A percentile compares a stretch with the other conserved stretches of the same genome.
These are phyloP conservation scores for Cynopterus sphinx DNA, from an alignment of 2,797 vertebrate species.

Conservation along the genomic window DNA sequence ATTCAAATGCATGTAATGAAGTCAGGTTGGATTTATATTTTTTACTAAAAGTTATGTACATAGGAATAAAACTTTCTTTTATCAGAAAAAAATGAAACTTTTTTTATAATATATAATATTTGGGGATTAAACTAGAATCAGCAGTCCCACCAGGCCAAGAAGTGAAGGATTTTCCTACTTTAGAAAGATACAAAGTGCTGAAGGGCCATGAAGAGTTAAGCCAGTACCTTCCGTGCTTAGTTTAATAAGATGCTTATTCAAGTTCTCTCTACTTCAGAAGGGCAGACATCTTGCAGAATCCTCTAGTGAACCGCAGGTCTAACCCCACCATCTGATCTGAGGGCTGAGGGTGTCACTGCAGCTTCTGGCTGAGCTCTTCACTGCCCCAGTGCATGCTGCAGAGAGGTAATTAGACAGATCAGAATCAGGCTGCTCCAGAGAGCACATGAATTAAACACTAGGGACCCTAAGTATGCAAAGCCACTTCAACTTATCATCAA, in stretches of 20 bases:
- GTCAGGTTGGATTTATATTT: background rate
- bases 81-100: background rate
- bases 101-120: background rate
- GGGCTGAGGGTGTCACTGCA: background rate
- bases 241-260: background rate
- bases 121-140: background rate
- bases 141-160: background rate
- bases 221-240: background rate
- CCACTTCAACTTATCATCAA: background rate
- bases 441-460: background rate
- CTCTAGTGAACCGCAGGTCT: background rate
- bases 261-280: background rate
- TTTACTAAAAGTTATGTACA: background rate
- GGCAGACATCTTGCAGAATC: background rate
- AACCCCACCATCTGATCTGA: background rate
- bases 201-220: background rate
- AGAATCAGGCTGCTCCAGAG: background rate
- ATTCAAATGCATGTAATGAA: background rate
- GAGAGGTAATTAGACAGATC: conserved; percentile 13
- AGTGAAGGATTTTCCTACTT: background rate
- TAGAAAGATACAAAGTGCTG: background rate
- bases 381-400: background rate
- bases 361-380: background rate
- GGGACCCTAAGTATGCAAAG: background rate
- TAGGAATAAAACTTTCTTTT: background rate